Conservation (phyloP, 37 sponge, comb jelly and placozoan genomes). For the Aphrocallistes beatrix region DNA sequence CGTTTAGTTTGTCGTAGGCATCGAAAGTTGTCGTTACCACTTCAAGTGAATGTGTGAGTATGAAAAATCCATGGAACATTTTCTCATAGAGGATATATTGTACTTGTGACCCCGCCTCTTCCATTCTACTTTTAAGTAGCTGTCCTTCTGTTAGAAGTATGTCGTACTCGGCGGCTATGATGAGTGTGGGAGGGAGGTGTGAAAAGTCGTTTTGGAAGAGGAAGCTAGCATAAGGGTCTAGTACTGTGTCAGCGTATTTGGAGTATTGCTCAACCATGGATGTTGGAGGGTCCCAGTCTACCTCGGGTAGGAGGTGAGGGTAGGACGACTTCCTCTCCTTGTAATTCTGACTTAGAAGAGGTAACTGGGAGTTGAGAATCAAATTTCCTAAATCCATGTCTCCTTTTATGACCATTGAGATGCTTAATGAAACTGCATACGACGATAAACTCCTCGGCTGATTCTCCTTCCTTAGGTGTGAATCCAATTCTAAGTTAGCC, state of each 20-base stretch:
- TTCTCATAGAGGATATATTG: not conserved
- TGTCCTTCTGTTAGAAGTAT: not conserved
- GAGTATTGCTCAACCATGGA: not conserved
- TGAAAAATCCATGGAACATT: slow-evolving; percentile 9
- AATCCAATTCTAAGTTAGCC: not conserved
- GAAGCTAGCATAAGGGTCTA: not conserved
- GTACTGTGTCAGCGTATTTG: not conserved
- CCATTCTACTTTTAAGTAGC: not conserved
- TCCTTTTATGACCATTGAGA: not conserved
- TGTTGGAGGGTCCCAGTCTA: not conserved
- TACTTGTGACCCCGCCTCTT: not conserved
- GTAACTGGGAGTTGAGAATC: not conserved
- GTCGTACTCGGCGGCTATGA: not conserved
- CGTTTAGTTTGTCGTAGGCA: not conserved
- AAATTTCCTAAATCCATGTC: not conserved
- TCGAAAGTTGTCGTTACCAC: not conserved
- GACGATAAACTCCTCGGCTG: not conserved
- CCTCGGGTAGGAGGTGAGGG: not conserved
- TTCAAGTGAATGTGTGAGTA: not conserved
- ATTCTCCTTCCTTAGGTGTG: not conserved
- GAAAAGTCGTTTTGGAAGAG: not conserved
- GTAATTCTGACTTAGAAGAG: not conserved
- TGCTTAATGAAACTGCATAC: not conserved
- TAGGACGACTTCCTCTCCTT: not conserved
- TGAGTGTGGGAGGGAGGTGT: not conserved